Conservation (phyloP, 2,113 vertebrate genomes). For the Pangasianodon gigas region DNA sequence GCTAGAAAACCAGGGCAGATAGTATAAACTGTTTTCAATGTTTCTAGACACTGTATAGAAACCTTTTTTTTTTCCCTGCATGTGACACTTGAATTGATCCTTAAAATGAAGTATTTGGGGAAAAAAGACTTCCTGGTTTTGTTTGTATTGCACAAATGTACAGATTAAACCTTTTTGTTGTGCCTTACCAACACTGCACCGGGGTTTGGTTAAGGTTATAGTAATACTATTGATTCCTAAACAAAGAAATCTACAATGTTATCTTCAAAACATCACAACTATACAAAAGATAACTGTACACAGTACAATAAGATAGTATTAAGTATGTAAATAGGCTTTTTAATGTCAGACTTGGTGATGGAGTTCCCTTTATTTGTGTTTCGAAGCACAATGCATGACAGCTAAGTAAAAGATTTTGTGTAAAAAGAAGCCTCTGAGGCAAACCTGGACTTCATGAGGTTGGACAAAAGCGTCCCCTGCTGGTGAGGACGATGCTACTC, state of each 20-base stretch:
- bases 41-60: background rate
- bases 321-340: background rate
- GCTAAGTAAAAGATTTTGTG: background rate
- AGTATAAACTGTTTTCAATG: too few species aligned
- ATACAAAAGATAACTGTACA: background rate
- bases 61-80: background rate
- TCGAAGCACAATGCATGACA: background rate
- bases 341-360: background rate
- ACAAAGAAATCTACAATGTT: too few species aligned
- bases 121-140: background rate
- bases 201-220: background rate
- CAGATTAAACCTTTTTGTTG: background rate
- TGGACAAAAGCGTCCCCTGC: constrained; percentile 23
- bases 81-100: background rate
- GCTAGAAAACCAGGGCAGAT: background rate
- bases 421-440: background rate
- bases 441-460: background rate
- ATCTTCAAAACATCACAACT: background rate
- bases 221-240: background rate
- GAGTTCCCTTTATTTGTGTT: background rate
- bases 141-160: background rate
- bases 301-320: too few species aligned
- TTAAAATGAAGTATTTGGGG: background rate
- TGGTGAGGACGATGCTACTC: background rate
- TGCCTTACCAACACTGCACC: too few species aligned